phyloP scores from a whole-genome alignment of 2,797 vertebrate genomes.

The Halcyon chelicuti region DNA sequence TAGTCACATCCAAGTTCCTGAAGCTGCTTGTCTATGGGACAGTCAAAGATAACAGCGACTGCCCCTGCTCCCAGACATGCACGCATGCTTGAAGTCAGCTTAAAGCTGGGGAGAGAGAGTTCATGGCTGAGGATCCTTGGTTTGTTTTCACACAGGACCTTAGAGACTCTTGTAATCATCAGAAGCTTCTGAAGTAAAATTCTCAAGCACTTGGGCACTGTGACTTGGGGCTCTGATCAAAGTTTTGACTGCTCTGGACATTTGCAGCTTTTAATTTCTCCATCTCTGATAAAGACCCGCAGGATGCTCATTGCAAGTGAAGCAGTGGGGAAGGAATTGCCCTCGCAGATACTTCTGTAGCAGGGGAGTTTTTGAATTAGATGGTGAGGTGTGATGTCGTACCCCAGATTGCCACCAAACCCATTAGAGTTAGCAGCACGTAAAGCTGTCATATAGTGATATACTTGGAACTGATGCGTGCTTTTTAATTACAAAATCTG shows the following conservation, averaged over 20 bases:
- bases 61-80: background rate
- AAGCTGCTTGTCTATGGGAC: background rate
- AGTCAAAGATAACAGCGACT: background rate
- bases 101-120: background rate
- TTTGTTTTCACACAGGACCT: background rate
- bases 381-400: background rate
- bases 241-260: background rate
- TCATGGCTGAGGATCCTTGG: background rate
- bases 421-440: background rate
- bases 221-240: background rate
- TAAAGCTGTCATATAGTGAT: background rate
- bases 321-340: background rate
- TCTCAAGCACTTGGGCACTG: background rate
- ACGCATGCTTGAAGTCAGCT: fast-evolving
- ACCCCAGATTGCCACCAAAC: background rate
- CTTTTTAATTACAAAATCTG: background rate
- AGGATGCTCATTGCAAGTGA: background rate
- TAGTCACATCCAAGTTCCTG: background rate
- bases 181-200: background rate
- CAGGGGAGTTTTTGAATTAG: background rate
- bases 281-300: background rate
- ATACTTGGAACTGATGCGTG: background rate
- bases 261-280: background rate
- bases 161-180: background rate
- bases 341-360: background rate